Evolutionary conservation across 2,113 vertebrate genomes (phyloP).

Genomic region (Tupaia chinensis): DNA sequence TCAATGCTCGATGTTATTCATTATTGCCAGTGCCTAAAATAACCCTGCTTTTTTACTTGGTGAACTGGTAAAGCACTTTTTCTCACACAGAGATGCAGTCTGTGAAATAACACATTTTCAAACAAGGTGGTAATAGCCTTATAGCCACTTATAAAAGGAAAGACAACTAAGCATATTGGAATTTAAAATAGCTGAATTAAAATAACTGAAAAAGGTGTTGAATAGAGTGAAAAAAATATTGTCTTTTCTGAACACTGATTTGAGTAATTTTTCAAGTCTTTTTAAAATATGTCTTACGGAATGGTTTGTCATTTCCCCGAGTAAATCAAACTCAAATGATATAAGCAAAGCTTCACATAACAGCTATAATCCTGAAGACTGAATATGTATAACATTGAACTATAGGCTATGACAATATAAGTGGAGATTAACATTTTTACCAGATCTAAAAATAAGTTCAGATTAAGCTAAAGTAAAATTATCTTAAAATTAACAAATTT

Average conservation of each 20-base stretch:
- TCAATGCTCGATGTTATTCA: conserved; percentile 67
- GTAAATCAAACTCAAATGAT: conserved; percentile 42
- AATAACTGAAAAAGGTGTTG: conserved; percentile 49
- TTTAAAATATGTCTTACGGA: not conserved
- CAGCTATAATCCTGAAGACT: conserved; percentile 26
- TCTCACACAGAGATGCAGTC: conserved; percentile 73
- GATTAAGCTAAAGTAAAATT: not conserved
- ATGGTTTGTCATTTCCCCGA: conserved; percentile 54
- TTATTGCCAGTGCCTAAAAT: conserved; percentile 80
- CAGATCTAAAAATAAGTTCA: conserved; percentile 25
- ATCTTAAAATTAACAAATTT: not conserved
- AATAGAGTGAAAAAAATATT: not conserved
- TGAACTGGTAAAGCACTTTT: conserved; percentile 73
- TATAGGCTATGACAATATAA: not conserved
- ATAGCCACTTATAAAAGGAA: conserved; percentile 80
- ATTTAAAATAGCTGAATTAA: conserved; percentile 74
- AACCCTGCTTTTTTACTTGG: conserved; percentile 79
- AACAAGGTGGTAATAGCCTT: conserved; percentile 76
- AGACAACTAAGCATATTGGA: conserved; percentile 72
- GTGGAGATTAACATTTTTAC: conserved; percentile 27
- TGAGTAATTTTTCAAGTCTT: conserved; percentile 42
- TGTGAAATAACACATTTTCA: conserved; percentile 82
- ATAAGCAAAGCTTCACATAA: conserved; percentile 45
- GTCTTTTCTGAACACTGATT: conserved; percentile 38
- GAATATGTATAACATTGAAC: not conserved